A percentile compares a stretch with the other conserved stretches of the same genome.
Evolutionary conservation across 2,113 vertebrate species (phyloP).

Genomic region (Oryzias celebensis): DNA sequence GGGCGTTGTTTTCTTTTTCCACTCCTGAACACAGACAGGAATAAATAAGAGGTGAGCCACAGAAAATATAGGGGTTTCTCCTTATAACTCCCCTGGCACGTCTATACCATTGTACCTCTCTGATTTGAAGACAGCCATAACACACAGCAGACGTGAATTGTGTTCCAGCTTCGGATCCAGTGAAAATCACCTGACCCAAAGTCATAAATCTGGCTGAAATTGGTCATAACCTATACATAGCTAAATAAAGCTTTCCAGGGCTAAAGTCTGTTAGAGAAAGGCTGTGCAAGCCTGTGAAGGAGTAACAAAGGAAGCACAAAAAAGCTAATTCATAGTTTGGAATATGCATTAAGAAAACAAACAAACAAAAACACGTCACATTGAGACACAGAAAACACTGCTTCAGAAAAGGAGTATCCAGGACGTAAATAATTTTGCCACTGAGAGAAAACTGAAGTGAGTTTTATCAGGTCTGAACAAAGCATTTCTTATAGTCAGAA

Average conservation of each 20-base stretch:
- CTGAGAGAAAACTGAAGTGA: conserved; percentile 47
- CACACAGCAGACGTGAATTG: conserved; percentile 59
- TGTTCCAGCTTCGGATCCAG: conserved; percentile 61
- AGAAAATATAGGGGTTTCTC: conserved; percentile 55
- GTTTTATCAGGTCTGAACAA: conserved; percentile 40
- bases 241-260: conserved; percentile 61
- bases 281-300: conserved; percentile 25
- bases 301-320: conserved; percentile 20
- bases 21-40: conserved; percentile 28
- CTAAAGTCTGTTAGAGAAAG: conserved; percentile 46
- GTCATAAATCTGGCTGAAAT: conserved; percentile 75
- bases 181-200: conserved; percentile 61
- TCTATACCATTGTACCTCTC: conserved; percentile 24
- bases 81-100: conserved; percentile 63
- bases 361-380: conserved; percentile 31
- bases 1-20: conserved; percentile 33
- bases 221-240: conserved; percentile 53
- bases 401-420: conserved; percentile 34
- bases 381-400: conserved; percentile 30
- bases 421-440: conserved; percentile 60
- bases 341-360: conserved; percentile 67
- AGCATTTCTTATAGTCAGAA: conserved; percentile 22
- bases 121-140: conserved; percentile 53
- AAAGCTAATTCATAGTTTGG: conserved; percentile 62
- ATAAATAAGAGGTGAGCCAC: conserved; percentile 44